Percentiles rank a stretch among this genome's conserved stretches.
phyloP scores from a whole-genome alignment of 1,140 invertebrate species.

The Hydropsyche tenuis region DNA sequence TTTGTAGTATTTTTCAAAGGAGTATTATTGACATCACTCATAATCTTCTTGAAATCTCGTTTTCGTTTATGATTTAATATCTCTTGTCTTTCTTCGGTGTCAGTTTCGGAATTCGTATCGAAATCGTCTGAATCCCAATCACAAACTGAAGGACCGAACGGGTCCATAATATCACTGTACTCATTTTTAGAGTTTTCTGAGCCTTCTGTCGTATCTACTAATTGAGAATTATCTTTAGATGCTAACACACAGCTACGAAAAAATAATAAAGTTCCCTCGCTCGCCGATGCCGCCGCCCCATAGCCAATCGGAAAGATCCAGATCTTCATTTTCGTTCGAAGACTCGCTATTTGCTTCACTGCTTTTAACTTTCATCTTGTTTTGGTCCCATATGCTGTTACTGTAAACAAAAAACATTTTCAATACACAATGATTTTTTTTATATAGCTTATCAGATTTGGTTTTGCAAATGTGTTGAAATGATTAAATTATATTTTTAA shows the following conservation, averaged over 20 bases:
- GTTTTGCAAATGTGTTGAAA: neutral
- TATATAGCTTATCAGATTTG: neutral
- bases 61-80: constrained; percentile 52
- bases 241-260: constrained; percentile 67
- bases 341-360: constrained; percentile 31
- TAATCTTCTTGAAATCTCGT: constrained; percentile 60
- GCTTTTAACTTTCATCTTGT: constrained; percentile 46
- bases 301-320: constrained; percentile 56
- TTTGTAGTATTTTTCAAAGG: constrained; percentile 57
- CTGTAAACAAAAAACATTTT: constrained; percentile 10
- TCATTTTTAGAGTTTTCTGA: neutral
- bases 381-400: constrained; percentile 1
- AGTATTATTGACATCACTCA: constrained; percentile 60
- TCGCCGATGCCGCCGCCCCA: constrained; percentile 63
- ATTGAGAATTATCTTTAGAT: constrained; percentile 33
- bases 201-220: neutral
- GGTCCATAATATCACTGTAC: constrained; percentile 10
- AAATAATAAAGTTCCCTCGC: constrained; percentile 62
- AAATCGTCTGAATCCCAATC: constrained; percentile 41
- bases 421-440: too few relatives aligned
- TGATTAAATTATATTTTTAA: too few relatives aligned
- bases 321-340: constrained; percentile 20
- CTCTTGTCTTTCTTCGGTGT: constrained; percentile 21
- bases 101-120: constrained; percentile 33
- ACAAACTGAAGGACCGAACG: constrained; percentile 19